These are phyloP conservation scores for Fragum whitleyi DNA, from an alignment of 2,888 invertebrate genomes.

Conservation along the genomic window DNA sequence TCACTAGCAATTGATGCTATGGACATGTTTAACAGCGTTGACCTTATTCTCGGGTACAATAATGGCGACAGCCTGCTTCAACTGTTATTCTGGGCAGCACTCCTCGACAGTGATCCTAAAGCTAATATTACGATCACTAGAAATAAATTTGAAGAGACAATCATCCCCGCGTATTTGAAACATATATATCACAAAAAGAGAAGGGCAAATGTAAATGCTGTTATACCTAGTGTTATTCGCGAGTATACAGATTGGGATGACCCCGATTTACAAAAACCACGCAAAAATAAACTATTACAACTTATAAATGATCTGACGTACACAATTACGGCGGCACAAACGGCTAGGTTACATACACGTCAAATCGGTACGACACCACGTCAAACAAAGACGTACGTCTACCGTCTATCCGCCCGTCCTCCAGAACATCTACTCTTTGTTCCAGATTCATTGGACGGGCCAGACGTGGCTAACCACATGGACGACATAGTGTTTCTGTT, in stretches of 20 bases:
- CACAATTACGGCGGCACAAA: background rate
- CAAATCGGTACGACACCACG: background rate
- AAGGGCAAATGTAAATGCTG: background rate
- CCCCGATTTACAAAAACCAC: background rate
- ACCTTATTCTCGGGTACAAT: background rate
- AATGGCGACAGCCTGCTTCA: background rate
- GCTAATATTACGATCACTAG: background rate
- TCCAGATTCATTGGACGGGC: background rate
- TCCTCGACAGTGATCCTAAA: background rate
- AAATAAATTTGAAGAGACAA: background rate
- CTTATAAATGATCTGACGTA: background rate
- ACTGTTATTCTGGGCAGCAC: background rate
- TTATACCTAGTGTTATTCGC: background rate
- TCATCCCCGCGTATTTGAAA: background rate
- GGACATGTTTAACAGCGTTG: conserved; percentile 17
- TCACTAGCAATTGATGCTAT: background rate
- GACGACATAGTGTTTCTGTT: conserved; percentile 5
- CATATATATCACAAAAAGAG: background rate
- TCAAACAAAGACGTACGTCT: background rate
- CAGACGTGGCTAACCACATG: background rate
- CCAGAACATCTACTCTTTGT: background rate
- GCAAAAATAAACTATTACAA: background rate
- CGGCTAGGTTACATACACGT: background rate
- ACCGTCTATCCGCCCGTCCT: background rate
- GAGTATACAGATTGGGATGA: conserved; percentile 10